Percentiles rank a stretch among this genome's conserved stretches.
These are phyloP conservation scores for Parapsyche elsis DNA, from an alignment of 1,140 invertebrate genomes.

Conservation along the genomic window DNA sequence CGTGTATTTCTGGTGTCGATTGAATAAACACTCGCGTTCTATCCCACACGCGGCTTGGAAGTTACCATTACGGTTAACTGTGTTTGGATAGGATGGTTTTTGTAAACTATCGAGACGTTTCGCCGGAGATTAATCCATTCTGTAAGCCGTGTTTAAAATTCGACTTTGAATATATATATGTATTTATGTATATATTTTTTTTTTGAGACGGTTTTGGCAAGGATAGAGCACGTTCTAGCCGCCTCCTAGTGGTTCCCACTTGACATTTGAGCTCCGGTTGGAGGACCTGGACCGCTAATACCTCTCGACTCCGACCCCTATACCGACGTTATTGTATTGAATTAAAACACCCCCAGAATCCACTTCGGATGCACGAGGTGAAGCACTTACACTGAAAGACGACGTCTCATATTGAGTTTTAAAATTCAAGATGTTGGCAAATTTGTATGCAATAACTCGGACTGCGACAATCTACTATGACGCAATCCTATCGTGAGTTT, in stretches of 20 bases:
- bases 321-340: conserved; percentile 18
- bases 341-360: conserved; percentile 25
- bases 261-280: conserved; percentile 32
- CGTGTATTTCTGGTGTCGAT: conserved; percentile 13
- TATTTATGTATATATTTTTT: no score
- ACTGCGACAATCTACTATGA: no score
- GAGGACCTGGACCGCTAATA: conserved; percentile 30
- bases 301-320: conserved; percentile 27
- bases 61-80: conserved; percentile 4
- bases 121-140: conserved; percentile 16
- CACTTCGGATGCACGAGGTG: conserved; percentile 21
- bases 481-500: no score
- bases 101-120: background rate
- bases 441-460: background rate
- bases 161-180: background rate
- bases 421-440: background rate
- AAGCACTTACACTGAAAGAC: background rate
- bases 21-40: conserved; percentile 11
- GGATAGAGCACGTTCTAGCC: conserved; percentile 29
- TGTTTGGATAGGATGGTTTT: conserved; percentile 20
- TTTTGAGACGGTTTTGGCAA: background rate
- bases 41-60: background rate
- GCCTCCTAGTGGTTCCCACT: background rate
- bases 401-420: background rate
- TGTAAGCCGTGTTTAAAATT: background rate